Evolutionary conservation across 1,140 invertebrate genomes (phyloP), one percentile per base, ranked within the genome.

Genomic region (Heliconius congener): DNA sequence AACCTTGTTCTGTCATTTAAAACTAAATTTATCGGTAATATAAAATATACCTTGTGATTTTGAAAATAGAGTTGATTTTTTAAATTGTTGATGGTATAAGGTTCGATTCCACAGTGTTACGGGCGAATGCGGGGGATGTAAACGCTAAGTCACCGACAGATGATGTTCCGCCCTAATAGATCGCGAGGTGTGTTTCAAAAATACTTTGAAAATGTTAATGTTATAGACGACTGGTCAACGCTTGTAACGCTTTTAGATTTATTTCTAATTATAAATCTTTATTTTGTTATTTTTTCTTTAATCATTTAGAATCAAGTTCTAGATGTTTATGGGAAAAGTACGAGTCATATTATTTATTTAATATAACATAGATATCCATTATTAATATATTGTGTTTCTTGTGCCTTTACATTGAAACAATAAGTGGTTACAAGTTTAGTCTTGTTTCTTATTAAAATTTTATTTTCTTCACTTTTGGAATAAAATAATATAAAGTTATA

Each of bases 131-230:
- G 79, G 81, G 83, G 82, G 83, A 78, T 84, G 83, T 84, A 80
- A 84, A 82, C 81, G 83, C 81, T 42, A 80, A 84, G 83, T 84
- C 83, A 84, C 83, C 78, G 83, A 80, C 83, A 84, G 83, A 82
- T 84, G 83, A 84, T 81, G 83, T 84, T 84, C 80, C 83, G 83
- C 83, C 83, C 83, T 84, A 83, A 84, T 80, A 85, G 88, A 90
- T 90, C 89, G 90, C 90, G 72, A 78, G 80, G 76, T 78, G 77
- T 78, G 37, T 81, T 78, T 78, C 37, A 81, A 77, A 57, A 66
- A 66, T 23, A 66, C 60, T 66, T 66, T 66, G 60, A 16, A 60
- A 66, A 27, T 66, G 27, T 60, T 66, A 81, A 73, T 55, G 77
- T 73, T 70, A 66, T 74, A 74, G 55, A 74, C 42, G 42, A 73